Base-by-base conservation (phyloP, 1,140 invertebrate species). In the Coenobita brevimanus region DNA sequence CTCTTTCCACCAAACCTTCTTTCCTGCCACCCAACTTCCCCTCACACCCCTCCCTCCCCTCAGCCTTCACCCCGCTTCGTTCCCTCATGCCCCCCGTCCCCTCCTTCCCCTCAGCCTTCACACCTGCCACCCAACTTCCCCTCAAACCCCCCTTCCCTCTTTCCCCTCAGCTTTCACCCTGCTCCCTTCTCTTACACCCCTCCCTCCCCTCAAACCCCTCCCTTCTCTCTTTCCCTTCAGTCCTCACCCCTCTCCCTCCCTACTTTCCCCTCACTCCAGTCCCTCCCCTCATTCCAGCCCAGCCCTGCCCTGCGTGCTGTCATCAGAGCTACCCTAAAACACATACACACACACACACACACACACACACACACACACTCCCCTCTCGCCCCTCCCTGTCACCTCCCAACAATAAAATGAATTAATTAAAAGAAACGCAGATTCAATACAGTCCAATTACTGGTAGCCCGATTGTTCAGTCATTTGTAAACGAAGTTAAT, bases 381-480 rank as follows among this genome's bases (percentile, higher is more conserved):
- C 30, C 30, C 71, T 41, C 36, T n/a, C 71, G 38, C 71, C 27
- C 78, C 33, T 30, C 50, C 30, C 50, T 57, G 43, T 54, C 54
- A 64, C 60, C 78, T 81, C 38, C 46, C 24, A 83, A 71, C 81
- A 83, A 83, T 83, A 83, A 83, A 83, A 83, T 73, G 62, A 67
- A 67, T 82, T 82, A 71, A 83, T 83, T 64, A 83, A 83, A 83
- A 83, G 81, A 83, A 83, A 83, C 50, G 8, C 81, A 57, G 64
- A 73, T 83, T 83, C 81, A 83, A 83, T 83, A 83, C 81, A 73
- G 81, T 83, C 81, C 81, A 83, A 83, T 83, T 83, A 83, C n/a
- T 83, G 67, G 67, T 43, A 73, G 43, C 64, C 50, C 81, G 81
- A 83, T 83, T 83, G 81, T 83, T 64, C 81, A 57, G 60, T 43